Conservation (phyloP, 2,797 vertebrate species). For the Buceros bicornis region DNA sequence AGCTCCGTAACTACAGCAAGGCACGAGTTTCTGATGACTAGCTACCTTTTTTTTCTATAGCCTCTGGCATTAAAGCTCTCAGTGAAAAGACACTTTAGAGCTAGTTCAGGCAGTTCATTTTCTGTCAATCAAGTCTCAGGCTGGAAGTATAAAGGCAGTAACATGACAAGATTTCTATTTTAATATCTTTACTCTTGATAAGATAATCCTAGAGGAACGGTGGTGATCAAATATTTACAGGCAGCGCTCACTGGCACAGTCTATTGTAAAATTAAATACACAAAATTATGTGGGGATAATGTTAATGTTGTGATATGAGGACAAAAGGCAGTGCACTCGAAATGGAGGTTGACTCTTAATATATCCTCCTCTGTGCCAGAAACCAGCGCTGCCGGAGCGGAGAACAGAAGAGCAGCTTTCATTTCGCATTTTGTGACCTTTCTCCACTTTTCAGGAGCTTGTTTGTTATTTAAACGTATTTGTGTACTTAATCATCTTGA, state of each 20-base stretch:
- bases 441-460: not conserved
- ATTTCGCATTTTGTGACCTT: constrained; percentile 33
- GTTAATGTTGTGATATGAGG: constrained; percentile 25
- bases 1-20: constrained; percentile 48
- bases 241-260: constrained; percentile 30
- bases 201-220: constrained; percentile 67
- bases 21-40: constrained; percentile 36
- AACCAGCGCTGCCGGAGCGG: rapidly evolving
- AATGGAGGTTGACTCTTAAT: constrained; percentile 45
- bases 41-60: constrained; percentile 38
- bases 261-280: constrained; percentile 69
- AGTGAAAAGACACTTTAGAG: constrained; percentile 62
- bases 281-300: constrained; percentile 61
- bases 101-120: constrained; percentile 61
- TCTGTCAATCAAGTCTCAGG: constrained; percentile 74
- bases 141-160: constrained; percentile 70
- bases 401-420: constrained; percentile 10
- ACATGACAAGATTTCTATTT: constrained; percentile 74
- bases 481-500: not conserved
- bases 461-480: constrained; percentile 6
- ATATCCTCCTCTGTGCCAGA: constrained; percentile 4
- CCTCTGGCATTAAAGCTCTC: constrained; percentile 73
- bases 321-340: not conserved
- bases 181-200: constrained; percentile 76
- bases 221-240: constrained; percentile 71